Evolutionary conservation across 35 echinoderm and acorn worm species (phyloP), one percentile per base, ranked within the genome.

Genomic region (Apostichopus japonicus): DNA sequence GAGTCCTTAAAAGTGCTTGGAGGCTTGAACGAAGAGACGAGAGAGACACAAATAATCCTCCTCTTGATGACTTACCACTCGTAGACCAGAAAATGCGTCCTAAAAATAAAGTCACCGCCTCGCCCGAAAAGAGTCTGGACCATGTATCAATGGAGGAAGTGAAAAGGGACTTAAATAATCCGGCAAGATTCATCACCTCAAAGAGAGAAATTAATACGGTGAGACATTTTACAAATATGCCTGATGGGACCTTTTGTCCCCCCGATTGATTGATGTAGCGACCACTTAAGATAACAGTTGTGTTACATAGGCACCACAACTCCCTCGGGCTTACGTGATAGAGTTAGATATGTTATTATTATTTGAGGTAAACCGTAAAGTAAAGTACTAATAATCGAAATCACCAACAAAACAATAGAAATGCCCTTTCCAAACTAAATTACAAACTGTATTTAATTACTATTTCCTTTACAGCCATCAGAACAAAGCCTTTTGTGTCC

Each of bases 41-140:
- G 1, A 55, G 57, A 80, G 78, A 53, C 14, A 80, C 0, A 52
- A 27, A 53, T 14, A 54, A 80, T 61, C n/a, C 81, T 58, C 13
- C 55, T 53, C 14, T 17, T 8, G 81, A 23, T 23, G 81, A 84
- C n/a, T 6, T 84, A 11, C 54, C 54, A 8, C 53, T 57, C 3
- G 81, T 58, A 6, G 81, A 58, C 17, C 54, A 58, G 1, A 84
- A 59, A 59, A 84, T 84, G 81, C 53, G 81, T 22, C 81, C 54
- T 24, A 56, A 84, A 10, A 84, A 84, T 84, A 84, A 84, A 57
- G 81, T 84, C 19, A 55, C 17, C 11, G 27, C 54, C 8, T 58
- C 81, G 9, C 81, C 81, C 5, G 81, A 84, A 4, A 84, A 84
- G 81, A 84, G 8, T 7, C 15, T 55, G 11, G 53, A 24, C 5